Evolutionary conservation across 2,888 invertebrate species (phyloP).

Genomic region (Erannis defoliaria): DNA sequence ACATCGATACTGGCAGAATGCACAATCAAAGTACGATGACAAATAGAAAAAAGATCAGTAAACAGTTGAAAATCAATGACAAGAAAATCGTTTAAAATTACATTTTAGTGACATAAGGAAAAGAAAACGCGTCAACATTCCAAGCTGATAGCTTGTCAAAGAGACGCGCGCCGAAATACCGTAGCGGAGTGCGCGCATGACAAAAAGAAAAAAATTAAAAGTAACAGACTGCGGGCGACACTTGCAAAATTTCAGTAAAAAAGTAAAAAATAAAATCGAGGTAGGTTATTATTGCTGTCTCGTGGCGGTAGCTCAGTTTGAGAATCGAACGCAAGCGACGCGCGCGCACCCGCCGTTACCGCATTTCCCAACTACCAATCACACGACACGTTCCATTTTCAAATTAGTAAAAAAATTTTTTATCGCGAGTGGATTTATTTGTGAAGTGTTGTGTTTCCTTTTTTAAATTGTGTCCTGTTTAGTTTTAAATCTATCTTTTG

Average conservation of each 20-base stretch:
- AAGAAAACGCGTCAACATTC: slow-evolving; percentile 21
- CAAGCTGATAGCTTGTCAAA: slow-evolving; percentile 72
- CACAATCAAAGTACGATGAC: background rate
- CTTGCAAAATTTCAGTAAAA: slow-evolving; percentile 78
- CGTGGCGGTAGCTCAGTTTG: slow-evolving; percentile 76
- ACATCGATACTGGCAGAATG: too few species aligned
- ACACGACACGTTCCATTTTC: slow-evolving; percentile 54
- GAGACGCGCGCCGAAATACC: slow-evolving; percentile 68
- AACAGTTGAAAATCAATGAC: background rate
- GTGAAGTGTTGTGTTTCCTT: slow-evolving; percentile 52
- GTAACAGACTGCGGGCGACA: slow-evolving; percentile 67
- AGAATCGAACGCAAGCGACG: slow-evolving; percentile 75
- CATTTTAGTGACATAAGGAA: slow-evolving; percentile 2
- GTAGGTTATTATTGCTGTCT: slow-evolving; percentile 72
- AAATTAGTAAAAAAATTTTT: slow-evolving; percentile 47
- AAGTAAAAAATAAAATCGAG: slow-evolving; percentile 67
- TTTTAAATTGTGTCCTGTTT: slow-evolving; percentile 52
- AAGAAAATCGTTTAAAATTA: slow-evolving; percentile 12
- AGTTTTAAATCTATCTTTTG: slow-evolving; percentile 40
- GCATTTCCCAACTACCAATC: slow-evolving; percentile 54
- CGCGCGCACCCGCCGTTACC: slow-evolving; percentile 69
- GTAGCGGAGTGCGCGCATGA: slow-evolving; percentile 54
- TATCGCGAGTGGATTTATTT: slow-evolving; percentile 41
- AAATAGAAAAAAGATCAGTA: background rate
- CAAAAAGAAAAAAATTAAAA: slow-evolving; percentile 50